Base-by-base conservation (phyloP, 2,888 invertebrate species). In the Fabriciana adippe region DNA sequence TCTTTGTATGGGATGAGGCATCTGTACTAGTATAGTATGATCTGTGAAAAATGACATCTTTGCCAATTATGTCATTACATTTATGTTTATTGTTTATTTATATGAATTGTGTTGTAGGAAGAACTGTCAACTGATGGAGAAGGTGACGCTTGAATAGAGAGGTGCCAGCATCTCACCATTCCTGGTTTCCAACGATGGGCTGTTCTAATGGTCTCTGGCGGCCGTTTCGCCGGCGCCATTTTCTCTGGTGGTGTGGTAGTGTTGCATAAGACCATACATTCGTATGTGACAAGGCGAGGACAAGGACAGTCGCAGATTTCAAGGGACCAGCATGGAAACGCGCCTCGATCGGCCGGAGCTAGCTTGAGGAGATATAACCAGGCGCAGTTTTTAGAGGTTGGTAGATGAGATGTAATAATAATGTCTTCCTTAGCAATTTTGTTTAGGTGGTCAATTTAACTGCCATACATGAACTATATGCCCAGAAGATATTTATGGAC, bases 231-330 rank as follows among this genome's bases (percentile, higher is more conserved):
- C 0, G 91, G 90, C 2, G 89, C 87, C 11, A 82, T 92, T 48
- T 90, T 92, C 72, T 79, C 85, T 3, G 90, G 89, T 79, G 70
- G 92, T 86, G 78, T 89, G 88, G 66, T 87, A 93, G 78, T 90
- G 85, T 75, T 90, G 1, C 97, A 97, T 80, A 97, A 97, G 88
- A 97, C 97, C 0, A 95, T 97, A 77, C 97, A 97, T 82, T 95
- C 96, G 60, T 98, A 98, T 80, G 97, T 97, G 8, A 95, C 97
- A 0, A 88, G 97, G 53, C 95, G 97, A 0, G 97, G 97, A 50
- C 97, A 97, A 83, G 97, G 97, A 0, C 95, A 96, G 51, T 93
- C 95, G 0, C 97, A 98, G 85, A 92, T 93, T 13, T 88, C 93
- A 0, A 89, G 94, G 55, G 97, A 97, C 81, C 81, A 83, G 35